Evolutionary conservation across 2,113 vertebrate genomes (phyloP).

Genomic region (Kryptolebias marmoratus): DNA sequence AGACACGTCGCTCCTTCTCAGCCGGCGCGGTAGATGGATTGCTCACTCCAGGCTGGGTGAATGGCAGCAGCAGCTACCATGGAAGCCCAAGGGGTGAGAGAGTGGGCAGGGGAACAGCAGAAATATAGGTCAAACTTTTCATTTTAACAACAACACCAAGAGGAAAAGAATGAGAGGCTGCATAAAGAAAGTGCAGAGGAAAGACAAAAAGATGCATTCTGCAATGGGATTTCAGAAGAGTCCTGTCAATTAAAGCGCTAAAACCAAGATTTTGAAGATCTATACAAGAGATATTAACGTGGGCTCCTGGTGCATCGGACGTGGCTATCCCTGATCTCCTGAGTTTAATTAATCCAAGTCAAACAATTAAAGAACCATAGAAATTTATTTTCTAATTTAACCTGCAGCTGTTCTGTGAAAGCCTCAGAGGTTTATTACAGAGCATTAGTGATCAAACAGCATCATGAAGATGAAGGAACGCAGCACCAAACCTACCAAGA

Average conservation of each 20-base stretch:
- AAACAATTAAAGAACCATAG: not conserved
- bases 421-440: no score
- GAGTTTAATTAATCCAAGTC: not conserved
- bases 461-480: no score
- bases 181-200: conserved; percentile 10
- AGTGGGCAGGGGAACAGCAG: not conserved
- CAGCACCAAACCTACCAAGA: no score
- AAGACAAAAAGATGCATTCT: not conserved
- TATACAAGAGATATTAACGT: not conserved
- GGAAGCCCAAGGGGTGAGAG: conserved; percentile 36
- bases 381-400: no score
- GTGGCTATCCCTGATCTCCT: not conserved
- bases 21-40: conserved; percentile 13
- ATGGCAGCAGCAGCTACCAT: conserved; percentile 74
- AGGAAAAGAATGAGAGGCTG: conserved; percentile 19
- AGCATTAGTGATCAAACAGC: no score
- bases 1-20: conserved; percentile 28
- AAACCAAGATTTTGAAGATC: not conserved
- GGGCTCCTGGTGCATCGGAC: not conserved
- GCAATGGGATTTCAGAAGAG: not conserved
- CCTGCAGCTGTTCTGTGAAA: no score
- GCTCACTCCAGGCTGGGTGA: conserved; percentile 50
- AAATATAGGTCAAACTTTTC: conserved; percentile 59
- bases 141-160: conserved; percentile 31
- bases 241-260: not conserved